These are phyloP conservation scores for Mnemiopsis leidyi DNA, from an alignment of 37 sponge, comb jelly and placozoan species.

Conservation along the genomic window DNA sequence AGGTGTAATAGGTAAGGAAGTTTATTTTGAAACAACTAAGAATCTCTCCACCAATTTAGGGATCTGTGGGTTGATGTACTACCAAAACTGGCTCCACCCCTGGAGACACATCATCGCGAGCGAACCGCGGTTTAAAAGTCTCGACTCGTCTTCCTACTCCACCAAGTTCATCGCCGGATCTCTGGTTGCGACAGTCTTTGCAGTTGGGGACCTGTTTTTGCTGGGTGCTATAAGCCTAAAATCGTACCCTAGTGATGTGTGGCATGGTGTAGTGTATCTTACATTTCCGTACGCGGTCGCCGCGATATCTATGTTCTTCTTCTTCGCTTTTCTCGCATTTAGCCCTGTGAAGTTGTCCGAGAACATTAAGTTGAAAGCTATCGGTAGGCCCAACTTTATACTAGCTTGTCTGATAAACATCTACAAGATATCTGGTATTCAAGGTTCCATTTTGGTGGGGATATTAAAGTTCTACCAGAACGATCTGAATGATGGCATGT, in stretches of 20 bases:
- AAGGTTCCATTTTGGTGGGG: not conserved
- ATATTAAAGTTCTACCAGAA: not conserved
- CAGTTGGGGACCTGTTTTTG: not conserved
- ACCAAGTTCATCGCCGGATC: not conserved
- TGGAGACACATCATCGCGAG: slow-evolving; percentile 32
- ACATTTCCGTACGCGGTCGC: not conserved
- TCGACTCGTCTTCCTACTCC: not conserved
- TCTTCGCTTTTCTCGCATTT: not conserved
- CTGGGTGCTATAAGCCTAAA: not conserved
- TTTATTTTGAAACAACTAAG: not conserved
- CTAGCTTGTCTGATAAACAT: not conserved
- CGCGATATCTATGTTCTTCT: not conserved
- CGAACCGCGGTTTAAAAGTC: not conserved
- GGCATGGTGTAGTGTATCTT: not conserved
- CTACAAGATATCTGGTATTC: slow-evolving; percentile 19
- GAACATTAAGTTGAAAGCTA: not conserved
- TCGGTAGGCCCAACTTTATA: not conserved
- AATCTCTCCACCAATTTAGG: not conserved
- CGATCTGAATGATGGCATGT: not conserved
- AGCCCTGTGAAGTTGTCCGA: not conserved
- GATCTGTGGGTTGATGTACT: not conserved
- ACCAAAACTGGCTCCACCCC: not conserved
- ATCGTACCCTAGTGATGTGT: not conserved
- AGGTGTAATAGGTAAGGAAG: not conserved
- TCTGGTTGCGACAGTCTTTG: not conserved